Base-by-base conservation (phyloP, 2,888 invertebrate species). In the Kryphioiulus occultus region DNA sequence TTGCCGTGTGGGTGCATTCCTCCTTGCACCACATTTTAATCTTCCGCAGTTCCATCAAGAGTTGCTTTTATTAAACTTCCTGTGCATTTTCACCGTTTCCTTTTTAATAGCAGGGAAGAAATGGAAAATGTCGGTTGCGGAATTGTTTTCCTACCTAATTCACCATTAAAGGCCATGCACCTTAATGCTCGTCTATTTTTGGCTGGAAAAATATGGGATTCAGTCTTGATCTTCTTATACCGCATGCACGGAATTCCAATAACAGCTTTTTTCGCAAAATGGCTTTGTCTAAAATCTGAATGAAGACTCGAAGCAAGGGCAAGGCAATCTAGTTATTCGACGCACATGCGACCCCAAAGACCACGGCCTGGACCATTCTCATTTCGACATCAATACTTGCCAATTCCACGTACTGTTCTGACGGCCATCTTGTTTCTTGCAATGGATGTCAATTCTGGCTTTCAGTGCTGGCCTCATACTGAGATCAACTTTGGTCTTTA, bases 81-180 rank as follows among this genome's bases (percentile, higher is more conserved):
- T 68, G 68, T 2, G 68, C 10, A 68, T 68, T 68, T 68, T 68
- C 68, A 68, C 68, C 26, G 68, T 26, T 68, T 68, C 68, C 68
- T 26, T 68, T 68, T 68, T 68, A 68, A 68, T 68, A 26, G 68
- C 68, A 22, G 12, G 10, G 22, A 68, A 26, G 68, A 68, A 68
- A 68, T 26, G 22, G 26, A n/a, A 68, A 68, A 4, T 26, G 22
- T 22, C 68, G 68, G 26, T 68, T 68, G 68, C 22, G 68, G 26
- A 68, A 68, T 68, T 68, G 68, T 68, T 68, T 68, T 68, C 68
- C 68, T 68, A 68, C 68, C 68, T 26, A 68, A 68, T 26, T 68
- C 10, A 26, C 68, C 68, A 68, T 68, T 68, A 68, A 68, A 26
- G 68, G 68, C 22, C 59, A 59, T 59, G 59, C 22, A 22, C 59